Conservation (phyloP, 1,140 invertebrate genomes). For the Yoshiicerus persimilis region DNA sequence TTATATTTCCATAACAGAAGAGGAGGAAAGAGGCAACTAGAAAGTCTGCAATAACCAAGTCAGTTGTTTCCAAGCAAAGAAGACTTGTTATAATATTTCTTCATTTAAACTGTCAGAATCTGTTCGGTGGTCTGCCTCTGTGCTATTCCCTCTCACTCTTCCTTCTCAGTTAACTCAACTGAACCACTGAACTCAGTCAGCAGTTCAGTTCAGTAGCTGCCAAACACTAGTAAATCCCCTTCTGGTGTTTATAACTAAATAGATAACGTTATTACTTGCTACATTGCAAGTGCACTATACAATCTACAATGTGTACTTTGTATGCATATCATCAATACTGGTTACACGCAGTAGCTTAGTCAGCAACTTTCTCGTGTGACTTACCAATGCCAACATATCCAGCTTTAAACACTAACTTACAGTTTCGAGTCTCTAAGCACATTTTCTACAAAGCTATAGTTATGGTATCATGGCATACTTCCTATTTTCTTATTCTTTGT, state of each 20-base stretch:
- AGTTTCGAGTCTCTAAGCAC: too few species aligned
- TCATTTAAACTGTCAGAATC: constrained; percentile 1
- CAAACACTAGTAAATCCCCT: background rate
- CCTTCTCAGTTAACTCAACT: background rate
- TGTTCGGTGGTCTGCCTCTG: background rate
- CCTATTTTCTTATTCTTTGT: too few species aligned
- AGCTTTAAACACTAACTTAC: background rate
- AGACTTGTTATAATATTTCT: background rate
- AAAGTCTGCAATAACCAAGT: background rate
- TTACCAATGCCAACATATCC: too few species aligned
- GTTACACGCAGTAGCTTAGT: background rate
- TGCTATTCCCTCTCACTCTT: background rate
- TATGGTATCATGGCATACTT: too few species aligned
- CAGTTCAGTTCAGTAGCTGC: background rate
- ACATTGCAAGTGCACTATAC: background rate
- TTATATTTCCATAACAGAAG: background rate
- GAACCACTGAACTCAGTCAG: background rate
- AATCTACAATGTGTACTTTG: background rate
- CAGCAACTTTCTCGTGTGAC: background rate
- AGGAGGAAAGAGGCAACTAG: background rate
- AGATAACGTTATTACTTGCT: background rate
- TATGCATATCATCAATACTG: background rate
- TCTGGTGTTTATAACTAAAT: background rate
- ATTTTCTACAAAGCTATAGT: too few species aligned
- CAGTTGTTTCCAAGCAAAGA: background rate